Conservation (phyloP, 2,797 vertebrate genomes). For the Anabacerthia variegaticeps region DNA sequence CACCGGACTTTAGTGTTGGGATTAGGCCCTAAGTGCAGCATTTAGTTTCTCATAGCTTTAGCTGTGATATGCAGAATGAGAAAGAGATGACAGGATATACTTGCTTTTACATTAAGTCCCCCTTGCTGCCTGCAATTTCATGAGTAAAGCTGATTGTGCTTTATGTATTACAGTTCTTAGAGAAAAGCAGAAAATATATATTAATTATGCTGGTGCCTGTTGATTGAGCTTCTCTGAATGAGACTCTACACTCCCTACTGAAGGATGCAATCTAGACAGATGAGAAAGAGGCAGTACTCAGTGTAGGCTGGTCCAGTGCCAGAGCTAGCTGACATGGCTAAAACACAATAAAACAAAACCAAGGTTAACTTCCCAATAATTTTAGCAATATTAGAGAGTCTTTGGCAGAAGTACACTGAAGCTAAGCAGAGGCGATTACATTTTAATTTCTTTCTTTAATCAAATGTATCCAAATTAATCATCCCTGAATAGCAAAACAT, state of each 20-base stretch:
- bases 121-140: background rate
- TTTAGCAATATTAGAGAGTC: background rate
- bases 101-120: background rate
- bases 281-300: background rate
- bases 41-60: background rate
- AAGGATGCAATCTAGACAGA: background rate
- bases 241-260: background rate
- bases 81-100: background rate
- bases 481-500: slow-evolving; percentile 7
- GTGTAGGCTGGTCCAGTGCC: background rate
- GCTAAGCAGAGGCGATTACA: background rate
- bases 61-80: background rate
- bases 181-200: slow-evolving; percentile 20
- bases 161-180: background rate
- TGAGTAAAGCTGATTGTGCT: background rate
- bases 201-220: background rate
- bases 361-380: background rate
- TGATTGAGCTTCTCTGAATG: slow-evolving; percentile 33
- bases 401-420: background rate
- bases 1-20: background rate
- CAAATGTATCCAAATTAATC: slow-evolving; percentile 1
- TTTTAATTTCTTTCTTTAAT: slow-evolving; percentile 58
- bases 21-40: background rate
- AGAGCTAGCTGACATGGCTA: slow-evolving; percentile 3
- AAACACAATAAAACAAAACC: slow-evolving; percentile 20